Conservation (phyloP, 1,140 invertebrate genomes). For the Trichonephila clavipes region DNA sequence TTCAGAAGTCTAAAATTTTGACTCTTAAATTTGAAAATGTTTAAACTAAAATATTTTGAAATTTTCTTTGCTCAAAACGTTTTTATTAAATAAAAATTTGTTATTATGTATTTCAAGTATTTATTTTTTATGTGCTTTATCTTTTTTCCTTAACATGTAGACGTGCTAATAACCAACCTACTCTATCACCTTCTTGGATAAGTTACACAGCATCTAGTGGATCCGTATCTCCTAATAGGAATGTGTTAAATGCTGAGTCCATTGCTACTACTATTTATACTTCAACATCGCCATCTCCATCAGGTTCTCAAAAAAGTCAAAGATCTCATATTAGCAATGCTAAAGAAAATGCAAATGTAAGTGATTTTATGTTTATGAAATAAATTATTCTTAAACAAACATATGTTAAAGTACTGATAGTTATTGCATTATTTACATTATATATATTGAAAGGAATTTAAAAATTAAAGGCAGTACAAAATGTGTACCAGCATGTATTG, state of each 20-base stretch:
- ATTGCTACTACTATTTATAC: slow-evolving; percentile 37
- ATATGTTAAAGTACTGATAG: not conserved
- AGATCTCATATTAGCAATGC: slow-evolving; percentile 37
- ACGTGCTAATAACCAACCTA: slow-evolving; percentile 39
- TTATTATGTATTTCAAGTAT: too few relatives aligned
- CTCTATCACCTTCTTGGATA: slow-evolving; percentile 64
- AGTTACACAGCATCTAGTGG: slow-evolving; percentile 55
- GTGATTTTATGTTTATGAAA: not conserved
- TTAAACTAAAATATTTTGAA: too few relatives aligned
- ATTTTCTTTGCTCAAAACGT: not conserved
- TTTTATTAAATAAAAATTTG: not conserved
- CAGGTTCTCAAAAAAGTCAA: slow-evolving; percentile 70
- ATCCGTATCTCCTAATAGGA: slow-evolving; percentile 70
- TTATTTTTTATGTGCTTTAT: too few relatives aligned
- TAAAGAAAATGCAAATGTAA: slow-evolving; percentile 58
- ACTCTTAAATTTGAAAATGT: too few relatives aligned
- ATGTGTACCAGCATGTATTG: not conserved
- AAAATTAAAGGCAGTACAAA: not conserved
- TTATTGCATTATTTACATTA: not conserved
- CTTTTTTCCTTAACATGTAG: not conserved
- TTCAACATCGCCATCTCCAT: slow-evolving; percentile 56
- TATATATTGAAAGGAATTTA: not conserved
- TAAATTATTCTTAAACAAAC: too few relatives aligned
- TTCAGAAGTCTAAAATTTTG: too few relatives aligned
- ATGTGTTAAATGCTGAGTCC: slow-evolving; percentile 49